Base-by-base conservation (phyloP, 2,113 vertebrate genomes). In the Ibidorhyncha struthersii region DNA sequence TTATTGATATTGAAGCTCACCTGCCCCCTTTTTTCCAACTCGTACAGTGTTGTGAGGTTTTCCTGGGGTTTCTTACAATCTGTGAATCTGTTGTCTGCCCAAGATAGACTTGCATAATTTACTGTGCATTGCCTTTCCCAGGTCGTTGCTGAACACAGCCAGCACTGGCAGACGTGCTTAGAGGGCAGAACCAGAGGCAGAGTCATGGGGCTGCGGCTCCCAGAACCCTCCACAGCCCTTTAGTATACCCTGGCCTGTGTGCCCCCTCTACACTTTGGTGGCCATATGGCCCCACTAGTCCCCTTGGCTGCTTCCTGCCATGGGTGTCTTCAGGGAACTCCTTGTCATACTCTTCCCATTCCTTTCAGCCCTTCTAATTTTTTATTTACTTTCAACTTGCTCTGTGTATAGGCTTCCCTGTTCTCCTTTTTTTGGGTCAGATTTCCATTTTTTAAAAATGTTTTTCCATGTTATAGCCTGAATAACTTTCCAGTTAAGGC, bases 161-260 rank as follows among this genome's bases (percentile, higher is more conserved):
- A 59, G 8, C 9, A 21, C 10, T 52, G 14, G 14, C 49, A 65
- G 2, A 0, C 10, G n/a, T 70, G 15, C 10, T 21, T 50, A 12
- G 4, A 15, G 22, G 22, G 36, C 43, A 88, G 59, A 87, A 56
- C 8, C 34, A 53, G 52, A 78, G n/a, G 14, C 50, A 87, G 47
- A 89, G 19, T 52, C 30, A 58, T 0, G 1, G 27, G 9, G 16
- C 41, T 26, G 7, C 2, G 2, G 17, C 18, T 66, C 9, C 27
- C 6, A 2, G 8, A 29, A 1, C 4, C 21, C 4, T 23, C 34
- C 41, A 84, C 50, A 45, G 18, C 5, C 26, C 43, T 65, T 80
- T 38, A 49, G 34, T 8, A 53, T 14, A 40, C 18, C 16, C n/a
- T 71, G 70, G 18, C 6, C n/a, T 34, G 5, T 56, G 32, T 22